These are phyloP conservation scores for Sarcophilus harrisii DNA, from an alignment of 2,797 vertebrate genomes.

Conservation along the genomic window DNA sequence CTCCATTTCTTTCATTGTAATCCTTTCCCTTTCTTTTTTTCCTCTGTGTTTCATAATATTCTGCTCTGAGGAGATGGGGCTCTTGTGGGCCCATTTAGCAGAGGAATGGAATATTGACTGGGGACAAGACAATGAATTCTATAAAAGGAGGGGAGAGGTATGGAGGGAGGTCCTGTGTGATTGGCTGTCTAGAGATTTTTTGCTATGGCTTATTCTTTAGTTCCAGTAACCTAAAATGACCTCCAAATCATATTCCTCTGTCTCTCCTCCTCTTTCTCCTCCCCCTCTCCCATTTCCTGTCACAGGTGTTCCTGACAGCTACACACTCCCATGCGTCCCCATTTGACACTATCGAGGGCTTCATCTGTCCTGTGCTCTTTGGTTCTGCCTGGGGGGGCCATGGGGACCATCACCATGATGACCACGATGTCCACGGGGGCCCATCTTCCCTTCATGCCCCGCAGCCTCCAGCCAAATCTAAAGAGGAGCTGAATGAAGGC, in stretches of 20 bases:
- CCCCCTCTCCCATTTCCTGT: neutral
- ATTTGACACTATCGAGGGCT: constrained; percentile 92
- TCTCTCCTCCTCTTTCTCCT: neutral
- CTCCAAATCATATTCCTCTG: neutral
- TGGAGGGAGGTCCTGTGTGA: neutral
- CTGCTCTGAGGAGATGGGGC: neutral
- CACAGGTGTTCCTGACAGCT: constrained; percentile 95
- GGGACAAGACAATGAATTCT: neutral
- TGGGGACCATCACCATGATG: constrained; percentile 83
- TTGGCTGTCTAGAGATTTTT: neutral
- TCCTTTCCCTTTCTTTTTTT: neutral
- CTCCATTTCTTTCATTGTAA: neutral
- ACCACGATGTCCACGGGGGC: constrained; percentile 81
- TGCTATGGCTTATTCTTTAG: neutral
- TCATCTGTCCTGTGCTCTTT: constrained; percentile 93
- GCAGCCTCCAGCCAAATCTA: constrained; percentile 90
- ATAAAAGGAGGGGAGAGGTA: neutral
- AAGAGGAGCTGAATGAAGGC: constrained; percentile 96
- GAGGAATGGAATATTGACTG: neutral
- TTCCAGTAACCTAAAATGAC: neutral
- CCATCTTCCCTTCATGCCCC: constrained; percentile 72
- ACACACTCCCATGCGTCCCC: constrained; percentile 96
- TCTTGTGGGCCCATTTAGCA: neutral
- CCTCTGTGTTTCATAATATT: neutral
- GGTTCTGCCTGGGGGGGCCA: constrained; percentile 86